A percentile compares a stretch with the other conserved stretches of the same genome.
Evolutionary conservation across 2,888 invertebrate species (phyloP).

Genomic region (Platypus cylindrus): DNA sequence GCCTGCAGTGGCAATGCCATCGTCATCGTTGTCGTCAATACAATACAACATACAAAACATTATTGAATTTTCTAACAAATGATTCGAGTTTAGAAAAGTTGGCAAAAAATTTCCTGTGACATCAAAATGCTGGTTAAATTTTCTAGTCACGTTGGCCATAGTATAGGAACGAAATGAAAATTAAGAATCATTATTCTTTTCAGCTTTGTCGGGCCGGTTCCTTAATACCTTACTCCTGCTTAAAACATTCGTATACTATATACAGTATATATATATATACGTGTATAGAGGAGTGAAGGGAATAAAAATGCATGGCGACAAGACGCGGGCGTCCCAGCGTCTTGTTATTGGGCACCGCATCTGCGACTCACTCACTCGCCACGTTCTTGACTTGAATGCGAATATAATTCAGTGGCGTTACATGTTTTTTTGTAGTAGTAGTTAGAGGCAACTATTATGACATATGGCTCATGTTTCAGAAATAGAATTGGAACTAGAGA

Average conservation of each 20-base stretch:
- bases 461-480: too few relatives aligned
- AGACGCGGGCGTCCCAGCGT: slow-evolving; percentile 28
- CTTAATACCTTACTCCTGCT: slow-evolving; percentile 35
- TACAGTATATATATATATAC: too few relatives aligned
- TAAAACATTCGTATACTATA: slow-evolving; percentile 33
- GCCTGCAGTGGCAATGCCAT: neutral
- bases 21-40: neutral
- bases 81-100: slow-evolving; percentile 29
- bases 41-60: too few relatives aligned
- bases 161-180: slow-evolving; percentile 39
- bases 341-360: slow-evolving; percentile 30
- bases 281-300: too few relatives aligned
- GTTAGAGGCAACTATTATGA: too few relatives aligned
- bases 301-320: slow-evolving; percentile 36
- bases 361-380: slow-evolving; percentile 32
- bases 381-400: slow-evolving; percentile 30
- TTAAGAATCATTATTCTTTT: slow-evolving; percentile 40
- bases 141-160: slow-evolving; percentile 34
- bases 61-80: slow-evolving; percentile 39
- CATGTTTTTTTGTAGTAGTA: too few relatives aligned
- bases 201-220: slow-evolving; percentile 36
- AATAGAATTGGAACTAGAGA: too few relatives aligned
- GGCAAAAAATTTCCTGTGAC: slow-evolving; percentile 33
- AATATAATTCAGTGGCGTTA: slow-evolving; percentile 25
- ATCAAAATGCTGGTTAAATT: slow-evolving; percentile 30